phyloP scores from a whole-genome alignment of 1,140 invertebrate species.

The Ceratitis capitata region DNA sequence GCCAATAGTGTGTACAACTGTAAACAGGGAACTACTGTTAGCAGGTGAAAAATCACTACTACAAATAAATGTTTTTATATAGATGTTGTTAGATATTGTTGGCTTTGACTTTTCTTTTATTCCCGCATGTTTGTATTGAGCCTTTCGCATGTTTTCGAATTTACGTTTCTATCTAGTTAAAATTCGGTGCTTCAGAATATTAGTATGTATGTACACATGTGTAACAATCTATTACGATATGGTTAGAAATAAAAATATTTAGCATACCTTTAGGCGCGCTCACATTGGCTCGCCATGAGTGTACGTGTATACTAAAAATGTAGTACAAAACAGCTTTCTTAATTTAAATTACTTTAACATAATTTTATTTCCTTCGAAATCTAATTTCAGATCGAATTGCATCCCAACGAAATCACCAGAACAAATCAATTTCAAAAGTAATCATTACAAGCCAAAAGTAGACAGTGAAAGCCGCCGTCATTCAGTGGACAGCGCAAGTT shows the following conservation, averaged over 20 bases:
- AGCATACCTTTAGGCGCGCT: conserved; percentile 49
- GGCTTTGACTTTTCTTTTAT: background rate
- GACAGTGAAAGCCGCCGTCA: background rate
- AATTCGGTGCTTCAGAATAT: background rate
- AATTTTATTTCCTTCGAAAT: conserved; percentile 30
- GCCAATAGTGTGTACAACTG: background rate
- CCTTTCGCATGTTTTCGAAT: background rate
- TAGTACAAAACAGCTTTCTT: background rate
- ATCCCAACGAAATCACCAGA: background rate
- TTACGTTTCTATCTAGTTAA: background rate
- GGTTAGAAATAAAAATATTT: conserved; percentile 27
- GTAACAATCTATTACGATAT: background rate
- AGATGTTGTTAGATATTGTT: background rate
- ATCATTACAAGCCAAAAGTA: too few relatives aligned
- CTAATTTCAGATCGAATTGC: conserved; percentile 45
- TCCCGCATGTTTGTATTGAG: conserved; percentile 39
- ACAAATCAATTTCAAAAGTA: background rate
- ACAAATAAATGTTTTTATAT: background rate
- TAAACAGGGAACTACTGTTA: background rate
- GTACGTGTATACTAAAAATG: background rate
- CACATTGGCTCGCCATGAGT: background rate
- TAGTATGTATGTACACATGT: background rate
- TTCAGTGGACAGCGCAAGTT: background rate
- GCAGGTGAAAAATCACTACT: background rate
- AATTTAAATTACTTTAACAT: background rate